These are phyloP conservation scores for Balaenoptera acutorostrata DNA, from an alignment of 2,113 vertebrate species.

Conservation along the genomic window DNA sequence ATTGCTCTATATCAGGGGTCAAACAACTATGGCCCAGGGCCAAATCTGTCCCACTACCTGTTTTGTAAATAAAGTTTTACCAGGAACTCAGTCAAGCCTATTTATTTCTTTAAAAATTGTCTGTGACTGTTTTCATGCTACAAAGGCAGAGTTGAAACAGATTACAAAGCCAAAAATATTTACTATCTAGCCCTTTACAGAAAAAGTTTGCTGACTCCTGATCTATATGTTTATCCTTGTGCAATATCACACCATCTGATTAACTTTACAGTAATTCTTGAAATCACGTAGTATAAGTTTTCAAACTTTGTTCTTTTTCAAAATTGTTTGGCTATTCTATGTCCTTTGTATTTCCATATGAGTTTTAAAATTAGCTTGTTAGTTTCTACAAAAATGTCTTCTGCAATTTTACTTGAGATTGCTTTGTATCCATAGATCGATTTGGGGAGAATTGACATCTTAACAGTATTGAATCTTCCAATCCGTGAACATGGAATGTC, in stretches of 20 bases:
- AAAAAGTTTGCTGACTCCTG: background rate
- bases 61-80: conserved; percentile 5
- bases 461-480: background rate
- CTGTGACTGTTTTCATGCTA: background rate
- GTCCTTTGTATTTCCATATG: background rate
- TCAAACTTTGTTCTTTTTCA: background rate
- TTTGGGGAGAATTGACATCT: background rate
- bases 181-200: background rate
- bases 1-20: background rate
- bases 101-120: background rate
- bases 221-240: background rate
- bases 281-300: background rate
- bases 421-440: background rate
- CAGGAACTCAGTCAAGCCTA: background rate
- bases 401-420: background rate
- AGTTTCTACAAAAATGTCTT: background rate
- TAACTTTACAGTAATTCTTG: background rate
- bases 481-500: background rate
- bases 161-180: background rate
- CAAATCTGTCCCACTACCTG: background rate
- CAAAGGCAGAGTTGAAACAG: background rate
- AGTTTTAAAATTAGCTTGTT: background rate
- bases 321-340: background rate
- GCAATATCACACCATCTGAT: background rate
- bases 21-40: background rate